Percentiles rank a stretch among this genome's conserved stretches.
Evolutionary conservation across 1,140 invertebrate genomes (phyloP).

Genomic region (Ips nitidus): DNA sequence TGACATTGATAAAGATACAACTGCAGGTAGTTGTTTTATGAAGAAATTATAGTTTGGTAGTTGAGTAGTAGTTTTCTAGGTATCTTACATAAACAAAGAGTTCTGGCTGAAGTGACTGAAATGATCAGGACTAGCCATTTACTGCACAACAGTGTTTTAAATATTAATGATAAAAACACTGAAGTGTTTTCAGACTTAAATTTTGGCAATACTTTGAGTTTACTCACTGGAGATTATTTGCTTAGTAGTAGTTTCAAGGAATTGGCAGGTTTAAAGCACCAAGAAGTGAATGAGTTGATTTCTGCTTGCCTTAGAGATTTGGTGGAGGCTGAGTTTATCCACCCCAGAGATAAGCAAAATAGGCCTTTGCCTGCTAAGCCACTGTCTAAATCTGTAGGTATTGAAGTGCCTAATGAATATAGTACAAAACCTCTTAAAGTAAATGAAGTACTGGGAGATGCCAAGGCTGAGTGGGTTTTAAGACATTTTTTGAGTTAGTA

Average conservation of each 20-base stretch:
- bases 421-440: constrained; percentile 41
- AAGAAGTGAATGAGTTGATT: constrained; percentile 85
- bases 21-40: constrained; percentile 59
- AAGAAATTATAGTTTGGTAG: background rate
- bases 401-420: constrained; percentile 35
- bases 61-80: constrained; percentile 26
- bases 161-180: constrained; percentile 47
- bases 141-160: constrained; percentile 77
- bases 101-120: constrained; percentile 91
- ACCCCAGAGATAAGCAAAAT: constrained; percentile 71
- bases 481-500: constrained; percentile 72
- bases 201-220: constrained; percentile 93
- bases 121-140: constrained; percentile 96
- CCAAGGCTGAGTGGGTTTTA: constrained; percentile 74
- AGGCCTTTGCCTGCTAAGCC: constrained; percentile 73
- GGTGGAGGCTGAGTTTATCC: constrained; percentile 85
- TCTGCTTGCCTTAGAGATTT: constrained; percentile 83
- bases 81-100: constrained; percentile 76
- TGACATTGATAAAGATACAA: constrained; percentile 78
- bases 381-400: constrained; percentile 19
- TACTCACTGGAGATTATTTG: constrained; percentile 68
- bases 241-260: constrained; percentile 79
- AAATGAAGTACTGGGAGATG: constrained; percentile 45
- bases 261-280: constrained; percentile 74
- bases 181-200: constrained; percentile 73